phyloP scores from a whole-genome alignment of 1,140 invertebrate genomes.

The Cherax quadricarinatus region DNA sequence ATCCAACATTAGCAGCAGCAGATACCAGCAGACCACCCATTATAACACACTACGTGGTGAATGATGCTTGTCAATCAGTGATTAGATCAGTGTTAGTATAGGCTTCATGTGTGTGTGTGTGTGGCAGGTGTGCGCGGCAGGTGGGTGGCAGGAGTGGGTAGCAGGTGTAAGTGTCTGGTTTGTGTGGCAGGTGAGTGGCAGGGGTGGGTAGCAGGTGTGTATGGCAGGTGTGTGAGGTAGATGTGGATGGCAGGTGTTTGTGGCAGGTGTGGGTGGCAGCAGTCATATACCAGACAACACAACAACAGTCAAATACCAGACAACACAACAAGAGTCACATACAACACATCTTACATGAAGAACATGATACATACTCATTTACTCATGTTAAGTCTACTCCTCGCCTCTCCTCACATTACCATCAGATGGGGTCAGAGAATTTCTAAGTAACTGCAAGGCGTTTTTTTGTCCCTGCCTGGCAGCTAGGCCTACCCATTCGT shows the following conservation, averaged over 20 bases:
- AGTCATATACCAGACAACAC: neutral
- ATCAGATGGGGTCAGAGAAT: neutral
- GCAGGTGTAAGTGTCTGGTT: neutral
- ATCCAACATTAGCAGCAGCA: no score
- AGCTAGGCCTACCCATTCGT: slow-evolving; percentile 34
- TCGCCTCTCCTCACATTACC: neutral
- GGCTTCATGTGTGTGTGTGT: neutral
- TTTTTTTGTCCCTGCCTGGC: neutral
- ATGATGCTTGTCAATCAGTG: neutral
- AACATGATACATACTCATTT: no score
- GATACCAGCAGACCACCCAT: no score
- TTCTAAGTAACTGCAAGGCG: neutral
- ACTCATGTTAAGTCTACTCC: neutral
- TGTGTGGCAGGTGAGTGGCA: neutral
- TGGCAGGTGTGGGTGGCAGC: neutral
- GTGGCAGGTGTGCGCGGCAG: neutral
- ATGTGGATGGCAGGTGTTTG: neutral
- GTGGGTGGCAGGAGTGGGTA: neutral
- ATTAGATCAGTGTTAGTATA: neutral
- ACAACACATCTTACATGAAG: no score
- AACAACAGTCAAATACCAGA: neutral
- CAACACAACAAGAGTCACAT: no score
- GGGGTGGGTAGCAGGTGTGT: neutral
- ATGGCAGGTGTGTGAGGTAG: neutral
- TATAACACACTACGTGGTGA: no score